Conservation (phyloP, 2,888 invertebrate genomes). For the Xanthorhoe spadicearia region DNA sequence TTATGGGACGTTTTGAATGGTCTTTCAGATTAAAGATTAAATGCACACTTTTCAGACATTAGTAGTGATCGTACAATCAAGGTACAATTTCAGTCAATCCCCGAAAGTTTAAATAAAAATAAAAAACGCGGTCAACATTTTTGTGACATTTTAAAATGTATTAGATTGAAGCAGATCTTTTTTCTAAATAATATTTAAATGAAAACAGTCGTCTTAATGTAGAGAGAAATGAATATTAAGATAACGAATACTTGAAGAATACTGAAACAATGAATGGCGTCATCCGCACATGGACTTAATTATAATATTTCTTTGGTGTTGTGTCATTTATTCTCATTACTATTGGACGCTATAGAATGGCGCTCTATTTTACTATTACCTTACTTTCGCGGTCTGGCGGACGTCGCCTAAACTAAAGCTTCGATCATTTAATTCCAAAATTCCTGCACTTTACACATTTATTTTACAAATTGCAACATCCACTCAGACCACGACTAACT, state of each 20-base stretch:
- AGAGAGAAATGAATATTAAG: conserved; percentile 45
- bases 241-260: conserved; percentile 73
- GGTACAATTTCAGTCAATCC: conserved; percentile 10
- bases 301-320: conserved; percentile 82
- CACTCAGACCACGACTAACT: conserved; percentile 61
- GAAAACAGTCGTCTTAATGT: conserved; percentile 26
- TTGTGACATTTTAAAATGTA: background rate
- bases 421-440: conserved; percentile 40
- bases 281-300: conserved; percentile 70
- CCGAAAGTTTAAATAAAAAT: conserved; percentile 10
- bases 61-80: background rate
- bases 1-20: background rate
- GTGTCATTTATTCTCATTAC: conserved; percentile 73
- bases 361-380: conserved; percentile 59
- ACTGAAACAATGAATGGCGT: conserved; percentile 78
- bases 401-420: conserved; percentile 47
- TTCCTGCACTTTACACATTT: conserved; percentile 46
- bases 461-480: conserved; percentile 50
- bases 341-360: conserved; percentile 80
- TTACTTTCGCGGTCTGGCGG: conserved; percentile 54
- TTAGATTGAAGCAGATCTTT: conserved; percentile 32
- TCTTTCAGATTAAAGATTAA: conserved; percentile 9
- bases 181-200: conserved; percentile 17
- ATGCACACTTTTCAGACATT: conserved; percentile 17
- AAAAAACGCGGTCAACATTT: conserved; percentile 22